Evolutionary conservation across 2,888 invertebrate species (phyloP), one percentile per base, ranked within the genome.

Genomic region (Lysandra bellargus): DNA sequence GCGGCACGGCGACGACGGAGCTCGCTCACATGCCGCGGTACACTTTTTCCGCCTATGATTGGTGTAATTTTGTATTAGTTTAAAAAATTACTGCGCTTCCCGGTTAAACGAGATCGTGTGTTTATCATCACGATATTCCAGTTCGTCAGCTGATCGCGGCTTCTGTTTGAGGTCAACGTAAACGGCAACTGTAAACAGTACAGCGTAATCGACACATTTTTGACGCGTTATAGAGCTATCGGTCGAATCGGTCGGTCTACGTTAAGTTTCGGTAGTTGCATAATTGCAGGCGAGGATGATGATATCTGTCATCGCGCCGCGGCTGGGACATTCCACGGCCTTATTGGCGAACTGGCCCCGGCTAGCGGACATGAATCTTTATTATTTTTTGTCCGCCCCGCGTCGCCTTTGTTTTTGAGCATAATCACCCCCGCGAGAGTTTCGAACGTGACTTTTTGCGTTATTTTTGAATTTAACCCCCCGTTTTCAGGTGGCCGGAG

Each of bases 1-100:
- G 85, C 82, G 77, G 80, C 80, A 85, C 82, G 77, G 80, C 80
- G 83, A 74, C 80, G 80, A 74, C 80, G 78, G 44, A 49, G 78
- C 80, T 77, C 80, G 80, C 81, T 78, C 69, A 80, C 79, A 79
- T 57, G 37, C 57, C 81, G 80, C 82, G 80, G 81, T 76, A 76
- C 76, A 76, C 76, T 76, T 80, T 81, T 76, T 76, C 76, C 76
- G 49, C 12, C 76, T 76, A 33, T 76, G 76, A 76, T 76, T 76
- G 76, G 76, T 76, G 76, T 76, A 76, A 76, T 76, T 76, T 76
- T 57, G 57, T 76, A 76, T 76, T 76, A 76, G 57, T 76, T 76
- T 57, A 76, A 76, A 72, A 57, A 76, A 76, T 76, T 53, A 76
- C 76, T 33, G 53, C 30, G 3, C 69, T 37, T 37, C 33, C 23